Conservation (phyloP, 2,797 vertebrate genomes). For the Lates japonicus region DNA sequence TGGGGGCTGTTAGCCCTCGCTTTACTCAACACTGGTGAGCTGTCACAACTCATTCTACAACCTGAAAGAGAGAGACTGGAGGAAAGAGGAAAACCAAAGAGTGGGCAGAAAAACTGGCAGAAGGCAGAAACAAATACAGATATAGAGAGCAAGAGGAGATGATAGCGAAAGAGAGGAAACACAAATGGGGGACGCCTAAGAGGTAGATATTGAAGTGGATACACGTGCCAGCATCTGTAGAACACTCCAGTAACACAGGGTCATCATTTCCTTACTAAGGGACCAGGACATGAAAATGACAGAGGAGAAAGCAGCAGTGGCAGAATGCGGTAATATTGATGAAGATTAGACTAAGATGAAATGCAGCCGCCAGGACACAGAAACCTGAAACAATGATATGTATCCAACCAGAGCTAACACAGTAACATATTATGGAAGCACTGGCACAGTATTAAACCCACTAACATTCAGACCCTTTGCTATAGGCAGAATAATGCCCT, state of each 20-base stretch:
- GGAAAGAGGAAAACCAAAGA: conserved; percentile 34
- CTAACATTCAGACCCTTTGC: conserved; percentile 35
- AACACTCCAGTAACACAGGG: no score
- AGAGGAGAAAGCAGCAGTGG: no score
- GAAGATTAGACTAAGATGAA: conserved; percentile 40
- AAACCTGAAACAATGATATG: conserved; percentile 25
- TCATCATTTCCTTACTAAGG: conserved; percentile 3
- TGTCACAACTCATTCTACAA: conserved; percentile 72
- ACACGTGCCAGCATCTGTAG: conserved; percentile 21
- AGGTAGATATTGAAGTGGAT: conserved; percentile 11
- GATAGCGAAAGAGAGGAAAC: neutral
- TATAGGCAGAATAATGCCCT: conserved; percentile 41
- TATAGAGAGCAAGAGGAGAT: conserved; percentile 7
- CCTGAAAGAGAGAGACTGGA: conserved; percentile 21
- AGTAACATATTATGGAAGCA: conserved; percentile 24
- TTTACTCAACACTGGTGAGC: conserved; percentile 63
- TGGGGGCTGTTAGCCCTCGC: conserved; percentile 62
- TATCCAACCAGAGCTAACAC: conserved; percentile 16
- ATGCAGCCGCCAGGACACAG: conserved; percentile 12
- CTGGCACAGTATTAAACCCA: conserved; percentile 38
- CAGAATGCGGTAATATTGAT: no score
- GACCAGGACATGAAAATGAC: neutral
- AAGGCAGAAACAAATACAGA: conserved; percentile 41
- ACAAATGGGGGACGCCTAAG: neutral
- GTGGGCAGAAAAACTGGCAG: no score